Conservation (phyloP, 2,113 vertebrate species). For the Abramis brama region DNA sequence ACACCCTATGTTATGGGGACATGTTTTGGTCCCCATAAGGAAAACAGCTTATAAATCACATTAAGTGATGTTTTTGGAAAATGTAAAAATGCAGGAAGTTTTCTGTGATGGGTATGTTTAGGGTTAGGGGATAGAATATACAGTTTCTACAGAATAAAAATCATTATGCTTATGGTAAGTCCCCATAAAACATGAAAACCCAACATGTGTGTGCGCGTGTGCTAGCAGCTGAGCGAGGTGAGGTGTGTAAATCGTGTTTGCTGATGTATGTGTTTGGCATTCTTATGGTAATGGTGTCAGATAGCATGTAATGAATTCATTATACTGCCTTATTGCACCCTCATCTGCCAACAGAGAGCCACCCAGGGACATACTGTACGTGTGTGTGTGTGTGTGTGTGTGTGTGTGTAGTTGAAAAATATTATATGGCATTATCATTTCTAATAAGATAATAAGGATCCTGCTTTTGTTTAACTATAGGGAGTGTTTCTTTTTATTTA, state of each 20-base stretch:
- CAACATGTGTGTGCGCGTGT: neutral
- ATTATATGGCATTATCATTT: neutral
- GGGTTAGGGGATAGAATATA: too few relatives aligned
- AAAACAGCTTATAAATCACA: too few relatives aligned
- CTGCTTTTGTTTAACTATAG: neutral
- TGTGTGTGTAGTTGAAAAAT: slow-evolving; percentile 6
- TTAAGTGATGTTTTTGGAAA: too few relatives aligned
- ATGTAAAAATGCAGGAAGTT: too few relatives aligned
- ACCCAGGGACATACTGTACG: slow-evolving; percentile 55
- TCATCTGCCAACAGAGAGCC: slow-evolving; percentile 59
- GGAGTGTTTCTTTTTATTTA: neutral
- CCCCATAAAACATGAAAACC: too few relatives aligned
- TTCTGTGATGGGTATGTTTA: too few relatives aligned
- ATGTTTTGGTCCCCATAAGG: too few relatives aligned
- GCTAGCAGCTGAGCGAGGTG: slow-evolving; percentile 51
- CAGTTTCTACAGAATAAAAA: too few relatives aligned
- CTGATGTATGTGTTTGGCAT: slow-evolving; percentile 61
- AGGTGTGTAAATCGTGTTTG: slow-evolving; percentile 52
- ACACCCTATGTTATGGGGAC: too few relatives aligned
- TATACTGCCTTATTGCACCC: slow-evolving; percentile 61
- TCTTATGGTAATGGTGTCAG: slow-evolving; percentile 65
- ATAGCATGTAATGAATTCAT: slow-evolving; percentile 67
- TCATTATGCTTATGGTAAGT: too few relatives aligned
- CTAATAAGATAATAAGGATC: slow-evolving; percentile 18
- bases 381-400: slow-evolving; percentile 19